Conservation (phyloP, 1,140 invertebrate species). For the Eumaeus atala region DNA sequence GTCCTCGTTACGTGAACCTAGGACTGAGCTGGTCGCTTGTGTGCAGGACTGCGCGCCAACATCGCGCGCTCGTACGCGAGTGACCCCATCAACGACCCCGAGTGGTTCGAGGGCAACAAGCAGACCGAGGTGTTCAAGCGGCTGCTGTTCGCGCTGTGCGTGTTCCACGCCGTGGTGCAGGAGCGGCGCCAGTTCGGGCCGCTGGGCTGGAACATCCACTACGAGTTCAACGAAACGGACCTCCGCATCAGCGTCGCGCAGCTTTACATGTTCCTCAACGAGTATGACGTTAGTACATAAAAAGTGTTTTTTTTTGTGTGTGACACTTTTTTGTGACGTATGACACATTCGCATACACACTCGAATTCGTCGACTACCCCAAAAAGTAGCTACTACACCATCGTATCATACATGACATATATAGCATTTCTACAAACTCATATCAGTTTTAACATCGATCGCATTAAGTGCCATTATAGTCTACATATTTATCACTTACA, state of each 20-base stretch:
- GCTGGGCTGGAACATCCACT: conserved; percentile 95
- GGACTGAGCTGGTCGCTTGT: no score
- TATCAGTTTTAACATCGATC: no score
- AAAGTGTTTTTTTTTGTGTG: no score
- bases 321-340: no score
- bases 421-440: no score
- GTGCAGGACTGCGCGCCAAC: conserved; percentile 80
- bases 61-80: conserved; percentile 85
- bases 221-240: conserved; percentile 97
- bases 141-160: conserved; percentile 91
- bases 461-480: no score
- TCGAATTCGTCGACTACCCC: no score
- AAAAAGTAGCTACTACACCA: no score
- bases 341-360: no score
- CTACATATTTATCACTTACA: no score
- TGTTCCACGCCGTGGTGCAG: conserved; percentile 94
- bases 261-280: conserved; percentile 91
- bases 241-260: conserved; percentile 91
- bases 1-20: no score
- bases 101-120: conserved; percentile 91
- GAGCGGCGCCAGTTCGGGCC: conserved; percentile 94
- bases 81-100: conserved; percentile 90
- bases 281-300: conserved; percentile 76
- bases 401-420: no score
- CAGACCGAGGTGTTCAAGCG: conserved; percentile 88